Conservation (phyloP, 2,888 invertebrate species). For the Agonopterix arenella region DNA sequence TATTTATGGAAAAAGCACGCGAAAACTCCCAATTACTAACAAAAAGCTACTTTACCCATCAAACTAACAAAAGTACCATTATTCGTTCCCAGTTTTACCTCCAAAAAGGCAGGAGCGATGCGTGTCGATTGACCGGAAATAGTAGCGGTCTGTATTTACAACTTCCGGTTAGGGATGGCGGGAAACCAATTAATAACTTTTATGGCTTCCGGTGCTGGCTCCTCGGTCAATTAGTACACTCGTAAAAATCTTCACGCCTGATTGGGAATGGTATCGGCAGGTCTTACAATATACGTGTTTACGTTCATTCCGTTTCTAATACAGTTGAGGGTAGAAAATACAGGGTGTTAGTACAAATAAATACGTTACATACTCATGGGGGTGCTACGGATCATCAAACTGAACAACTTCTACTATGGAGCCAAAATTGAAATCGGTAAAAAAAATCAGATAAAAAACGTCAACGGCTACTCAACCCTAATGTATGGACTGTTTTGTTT, state of each 20-base stretch:
- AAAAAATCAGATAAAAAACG: too few species aligned
- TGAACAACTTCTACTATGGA: too few species aligned
- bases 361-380: too few species aligned
- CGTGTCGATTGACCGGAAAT: slow-evolving; percentile 67
- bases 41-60: not conserved
- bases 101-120: slow-evolving; percentile 43
- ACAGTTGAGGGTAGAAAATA: not conserved
- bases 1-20: too few species aligned
- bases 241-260: slow-evolving; percentile 69
- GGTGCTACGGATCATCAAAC: too few species aligned
- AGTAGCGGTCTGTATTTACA: slow-evolving; percentile 67
- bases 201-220: slow-evolving; percentile 62
- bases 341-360: too few species aligned
- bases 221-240: slow-evolving; percentile 61
- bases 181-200: slow-evolving; percentile 74
- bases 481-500: too few species aligned
- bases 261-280: slow-evolving; percentile 35
- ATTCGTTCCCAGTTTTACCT: slow-evolving; percentile 15
- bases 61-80: not conserved
- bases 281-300: not conserved
- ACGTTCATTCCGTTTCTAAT: too few species aligned
- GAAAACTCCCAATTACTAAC: too few species aligned
- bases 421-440: too few species aligned
- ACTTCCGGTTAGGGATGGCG: slow-evolving; percentile 58
- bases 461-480: too few species aligned